Base-by-base conservation (phyloP, 2,888 invertebrate genomes). In the Drosophila mulleri region DNA sequence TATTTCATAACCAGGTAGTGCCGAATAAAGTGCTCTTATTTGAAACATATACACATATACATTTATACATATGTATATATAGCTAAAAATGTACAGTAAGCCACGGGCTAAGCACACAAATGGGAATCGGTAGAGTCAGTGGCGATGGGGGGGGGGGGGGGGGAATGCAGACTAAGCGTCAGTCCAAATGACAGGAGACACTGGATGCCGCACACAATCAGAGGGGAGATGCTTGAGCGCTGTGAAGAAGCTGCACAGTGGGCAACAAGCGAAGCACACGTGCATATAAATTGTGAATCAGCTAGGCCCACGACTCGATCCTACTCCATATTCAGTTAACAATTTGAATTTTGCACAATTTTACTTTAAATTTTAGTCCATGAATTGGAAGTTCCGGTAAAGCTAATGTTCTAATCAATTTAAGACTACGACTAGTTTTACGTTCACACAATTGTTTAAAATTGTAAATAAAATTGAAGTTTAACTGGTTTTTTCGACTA, bases 61-160 rank as follows among this genome's bases (percentile, higher is more conserved):
- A 32, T 32, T 8, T 32, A 50, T 50, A 18, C 32, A 50, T 18
- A 67, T n/a, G n/a, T 52, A 59, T 54, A 62, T n/a, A 23, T 7
- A 41, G 29, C 53, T 41, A 59, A 50, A 63, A 20, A 48, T 57
- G 47, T 41, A 47, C 35, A 32, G 39, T 45, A 66, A 37, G 64
- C 50, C 62, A 35, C 26, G 11, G 48, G 60, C 48, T 26, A 39
- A 39, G 39, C 42, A 26, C 44, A 26, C 18, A 58, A 37, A 37
- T 45, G 18, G 29, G 58, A 47, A 48, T 37, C 37, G 26, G 47
- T 32, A 45, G 23, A 35, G 59, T 41, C 32, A 35, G 48, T 1
- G 44, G 39, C 6, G 44, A 35, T 16, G 12, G 6, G 26, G 20
- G 37, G 26, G 5, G n/a, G n/a, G 37, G 18, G 7, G 26, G 26